phyloP scores from a whole-genome alignment of 2,113 vertebrate species.

The Pygathrix nemaeus region DNA sequence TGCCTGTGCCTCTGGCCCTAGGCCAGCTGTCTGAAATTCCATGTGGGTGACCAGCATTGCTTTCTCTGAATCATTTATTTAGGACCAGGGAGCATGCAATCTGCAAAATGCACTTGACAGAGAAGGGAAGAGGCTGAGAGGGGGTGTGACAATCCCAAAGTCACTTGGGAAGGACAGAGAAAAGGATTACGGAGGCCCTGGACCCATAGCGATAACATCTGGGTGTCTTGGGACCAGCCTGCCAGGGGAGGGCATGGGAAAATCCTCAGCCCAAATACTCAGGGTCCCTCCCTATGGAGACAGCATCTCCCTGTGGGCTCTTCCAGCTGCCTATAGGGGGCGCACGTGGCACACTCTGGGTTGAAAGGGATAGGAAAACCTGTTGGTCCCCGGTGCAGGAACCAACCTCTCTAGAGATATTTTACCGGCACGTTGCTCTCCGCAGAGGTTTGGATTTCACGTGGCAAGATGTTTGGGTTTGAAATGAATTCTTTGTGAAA shows the following conservation, averaged over 20 bases:
- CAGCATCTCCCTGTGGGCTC: background rate
- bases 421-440: too few relatives aligned
- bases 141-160: background rate
- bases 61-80: background rate
- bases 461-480: too few relatives aligned
- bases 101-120: background rate
- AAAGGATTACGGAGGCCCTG: background rate
- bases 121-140: background rate
- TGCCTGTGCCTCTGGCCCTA: too few relatives aligned
- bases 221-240: background rate
- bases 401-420: too few relatives aligned
- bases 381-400: too few relatives aligned
- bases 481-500: too few relatives aligned
- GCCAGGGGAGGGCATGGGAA: background rate
- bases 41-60: background rate
- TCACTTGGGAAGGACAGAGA: background rate
- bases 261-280: background rate
- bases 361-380: too few relatives aligned
- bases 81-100: background rate
- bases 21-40: background rate
- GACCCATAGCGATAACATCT: background rate
- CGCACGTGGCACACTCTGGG: too few relatives aligned
- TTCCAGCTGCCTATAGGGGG: background rate
- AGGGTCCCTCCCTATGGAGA: background rate
- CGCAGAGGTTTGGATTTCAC: too few relatives aligned